Percentiles rank a stretch among this genome's conserved stretches.
phyloP scores from a whole-genome alignment of 2,888 invertebrate genomes.

The Lochmaea crataegi region DNA sequence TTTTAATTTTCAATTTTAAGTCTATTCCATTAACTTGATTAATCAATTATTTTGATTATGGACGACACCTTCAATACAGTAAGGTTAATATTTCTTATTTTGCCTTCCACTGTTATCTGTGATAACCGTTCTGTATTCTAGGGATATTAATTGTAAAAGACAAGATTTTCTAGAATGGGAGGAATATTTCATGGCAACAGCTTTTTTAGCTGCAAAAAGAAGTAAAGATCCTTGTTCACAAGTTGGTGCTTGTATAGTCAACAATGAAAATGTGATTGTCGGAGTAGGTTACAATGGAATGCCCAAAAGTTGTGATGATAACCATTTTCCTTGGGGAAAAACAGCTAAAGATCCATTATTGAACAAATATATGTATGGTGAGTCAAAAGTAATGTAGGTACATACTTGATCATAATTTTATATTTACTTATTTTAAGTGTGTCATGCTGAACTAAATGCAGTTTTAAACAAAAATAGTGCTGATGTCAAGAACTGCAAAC shows the following conservation, averaged over 20 bases:
- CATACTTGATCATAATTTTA: no score
- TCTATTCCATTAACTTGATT: no score
- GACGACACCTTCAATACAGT: not conserved
- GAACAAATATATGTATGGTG: conserved; percentile 89
- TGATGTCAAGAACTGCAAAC: conserved; percentile 80
- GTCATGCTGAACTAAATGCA: conserved; percentile 98
- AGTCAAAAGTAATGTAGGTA: conserved; percentile 48
- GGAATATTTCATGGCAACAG: conserved; percentile 96
- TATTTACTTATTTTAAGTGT: conserved; percentile 73
- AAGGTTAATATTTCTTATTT: not conserved
- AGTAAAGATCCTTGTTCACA: conserved; percentile 95
- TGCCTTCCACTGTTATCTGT: not conserved
- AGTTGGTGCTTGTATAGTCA: conserved; percentile 96
- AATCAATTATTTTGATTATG: not conserved
- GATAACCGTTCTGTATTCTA: conserved; percentile 29
- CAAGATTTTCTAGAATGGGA: conserved; percentile 83
- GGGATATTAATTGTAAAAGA: conserved; percentile 66
- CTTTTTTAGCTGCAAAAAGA: conserved; percentile 89
- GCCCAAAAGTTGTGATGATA: conserved; percentile 90
- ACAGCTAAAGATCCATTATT: conserved; percentile 70
- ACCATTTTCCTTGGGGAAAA: conserved; percentile 91
- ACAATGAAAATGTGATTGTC: conserved; percentile 86
- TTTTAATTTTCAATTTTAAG: no score
- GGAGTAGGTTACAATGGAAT: conserved; percentile 98
- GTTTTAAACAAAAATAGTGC: conserved; percentile 89